phyloP scores from a whole-genome alignment of 2,113 vertebrate species.

The Vanacampus margaritifer region DNA sequence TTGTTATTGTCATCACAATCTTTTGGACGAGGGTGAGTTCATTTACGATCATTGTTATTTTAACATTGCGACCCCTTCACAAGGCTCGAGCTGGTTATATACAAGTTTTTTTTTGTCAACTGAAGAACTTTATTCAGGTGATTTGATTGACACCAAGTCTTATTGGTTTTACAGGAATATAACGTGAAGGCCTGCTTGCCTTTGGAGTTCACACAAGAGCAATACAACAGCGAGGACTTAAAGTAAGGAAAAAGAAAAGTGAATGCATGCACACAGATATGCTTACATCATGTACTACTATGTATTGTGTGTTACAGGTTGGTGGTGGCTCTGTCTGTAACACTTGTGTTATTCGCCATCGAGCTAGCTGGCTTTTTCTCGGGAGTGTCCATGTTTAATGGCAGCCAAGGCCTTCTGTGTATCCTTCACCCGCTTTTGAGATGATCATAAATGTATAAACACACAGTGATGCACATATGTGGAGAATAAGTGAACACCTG shows the following conservation, averaged over 20 bases:
- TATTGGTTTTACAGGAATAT: conserved; percentile 69
- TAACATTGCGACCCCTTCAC: not conserved
- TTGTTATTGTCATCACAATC: conserved; percentile 86
- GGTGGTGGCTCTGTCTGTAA: conserved; percentile 79
- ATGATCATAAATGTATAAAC: not conserved
- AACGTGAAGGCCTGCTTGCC: conserved; percentile 82
- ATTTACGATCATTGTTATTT: not conserved
- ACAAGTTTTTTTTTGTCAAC: not conserved
- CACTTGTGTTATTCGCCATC: conserved; percentile 79
- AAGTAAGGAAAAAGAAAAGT: conserved; percentile 66
- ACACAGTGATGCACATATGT: not conserved
- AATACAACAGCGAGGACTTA: conserved; percentile 74
- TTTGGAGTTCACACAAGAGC: conserved; percentile 73
- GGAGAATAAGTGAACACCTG: not conserved
- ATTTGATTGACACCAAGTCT: not conserved
- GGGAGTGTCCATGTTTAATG: conserved; percentile 87
- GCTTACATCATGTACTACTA: not conserved
- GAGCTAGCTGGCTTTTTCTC: conserved; percentile 84
- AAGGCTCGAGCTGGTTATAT: not conserved
- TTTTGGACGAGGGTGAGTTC: conserved; percentile 86
- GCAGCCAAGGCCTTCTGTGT: conserved; percentile 82
- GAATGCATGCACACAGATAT: not conserved
- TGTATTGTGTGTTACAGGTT: conserved; percentile 66
- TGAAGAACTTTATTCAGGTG: not conserved
- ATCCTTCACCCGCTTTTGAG: conserved; percentile 72